phyloP scores from a whole-genome alignment of 2,888 invertebrate genomes.

The Schizaphis graminum region DNA sequence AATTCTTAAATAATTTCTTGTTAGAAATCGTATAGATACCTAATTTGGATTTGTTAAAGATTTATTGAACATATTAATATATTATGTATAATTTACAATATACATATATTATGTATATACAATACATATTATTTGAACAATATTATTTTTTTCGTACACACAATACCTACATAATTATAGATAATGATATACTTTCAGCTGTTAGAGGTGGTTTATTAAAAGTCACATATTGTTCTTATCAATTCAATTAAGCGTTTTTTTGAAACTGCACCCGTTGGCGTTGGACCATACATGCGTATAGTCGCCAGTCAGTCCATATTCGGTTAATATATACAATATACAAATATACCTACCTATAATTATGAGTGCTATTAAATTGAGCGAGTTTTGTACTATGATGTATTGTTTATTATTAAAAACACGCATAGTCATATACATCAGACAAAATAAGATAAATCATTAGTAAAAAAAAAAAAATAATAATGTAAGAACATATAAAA shows the following conservation, averaged over 20 bases:
- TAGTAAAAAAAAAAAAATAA: not conserved
- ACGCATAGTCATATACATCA: not conserved
- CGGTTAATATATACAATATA: slow-evolving; percentile 21
- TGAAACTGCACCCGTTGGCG: slow-evolving; percentile 43
- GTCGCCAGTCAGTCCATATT: not conserved
- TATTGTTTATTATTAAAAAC: slow-evolving; percentile 37
- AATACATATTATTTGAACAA: not conserved
- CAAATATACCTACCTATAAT: not conserved
- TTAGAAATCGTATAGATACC: not conserved
- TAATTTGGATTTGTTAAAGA: not conserved
- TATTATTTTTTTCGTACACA: not conserved
- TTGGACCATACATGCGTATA: not conserved
- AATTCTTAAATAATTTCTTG: not conserved
- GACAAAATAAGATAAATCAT: not conserved
- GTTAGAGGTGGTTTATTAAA: not conserved
- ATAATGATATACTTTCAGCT: slow-evolving; percentile 14
- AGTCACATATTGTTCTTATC: slow-evolving; percentile 28
- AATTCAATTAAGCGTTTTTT: slow-evolving; percentile 26
- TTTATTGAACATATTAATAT: not conserved
- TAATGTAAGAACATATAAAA: not conserved
- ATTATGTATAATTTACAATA: too few species aligned
- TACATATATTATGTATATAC: too few species aligned
- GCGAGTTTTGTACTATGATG: not conserved
- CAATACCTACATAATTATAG: not conserved
- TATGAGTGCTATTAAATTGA: not conserved